phyloP scores from a whole-genome alignment of 2,888 invertebrate genomes.

The Oconnorella tubifera region DNA sequence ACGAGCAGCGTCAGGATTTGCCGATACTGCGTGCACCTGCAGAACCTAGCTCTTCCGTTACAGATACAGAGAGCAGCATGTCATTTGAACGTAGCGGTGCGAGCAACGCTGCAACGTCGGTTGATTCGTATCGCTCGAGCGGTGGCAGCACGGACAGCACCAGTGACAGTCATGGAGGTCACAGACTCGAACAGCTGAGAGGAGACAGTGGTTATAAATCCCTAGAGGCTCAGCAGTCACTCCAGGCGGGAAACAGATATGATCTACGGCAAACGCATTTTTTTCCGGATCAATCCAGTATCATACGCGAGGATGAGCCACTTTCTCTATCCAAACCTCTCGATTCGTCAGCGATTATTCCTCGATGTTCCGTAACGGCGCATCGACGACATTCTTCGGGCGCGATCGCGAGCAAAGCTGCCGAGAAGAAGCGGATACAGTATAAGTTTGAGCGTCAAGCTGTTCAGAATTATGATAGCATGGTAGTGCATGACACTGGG shows the following conservation, averaged over 20 bases:
- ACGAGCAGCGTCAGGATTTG: conserved; percentile 2
- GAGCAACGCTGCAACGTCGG: conserved; percentile 47
- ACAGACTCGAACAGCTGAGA: conserved; percentile 51
- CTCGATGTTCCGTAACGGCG: background rate
- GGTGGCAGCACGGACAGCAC: conserved; percentile 54
- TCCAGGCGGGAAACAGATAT: background rate
- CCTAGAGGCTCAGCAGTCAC: conserved; percentile 51
- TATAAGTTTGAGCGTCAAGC: conserved; percentile 51
- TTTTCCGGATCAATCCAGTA: background rate
- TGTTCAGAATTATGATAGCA: conserved; percentile 47
- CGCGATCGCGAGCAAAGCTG: conserved; percentile 42
- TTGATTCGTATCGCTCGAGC: conserved; percentile 48
- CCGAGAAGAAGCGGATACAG: conserved; percentile 54
- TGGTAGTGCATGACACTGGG: conserved; percentile 41
- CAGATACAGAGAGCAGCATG: conserved; percentile 18
- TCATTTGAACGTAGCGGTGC: conserved; percentile 13
- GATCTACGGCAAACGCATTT: background rate
- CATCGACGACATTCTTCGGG: background rate
- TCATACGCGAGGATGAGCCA: background rate
- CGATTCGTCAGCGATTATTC: background rate
- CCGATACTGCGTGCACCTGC: background rate
- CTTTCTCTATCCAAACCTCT: too few species aligned
- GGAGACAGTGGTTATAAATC: conserved; percentile 53
- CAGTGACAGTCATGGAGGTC: conserved; percentile 36
- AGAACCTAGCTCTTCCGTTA: background rate